Evolutionary conservation across 2,113 vertebrate species (phyloP), one percentile per base, ranked within the genome.

Genomic region (Rhinoderma darwinii): DNA sequence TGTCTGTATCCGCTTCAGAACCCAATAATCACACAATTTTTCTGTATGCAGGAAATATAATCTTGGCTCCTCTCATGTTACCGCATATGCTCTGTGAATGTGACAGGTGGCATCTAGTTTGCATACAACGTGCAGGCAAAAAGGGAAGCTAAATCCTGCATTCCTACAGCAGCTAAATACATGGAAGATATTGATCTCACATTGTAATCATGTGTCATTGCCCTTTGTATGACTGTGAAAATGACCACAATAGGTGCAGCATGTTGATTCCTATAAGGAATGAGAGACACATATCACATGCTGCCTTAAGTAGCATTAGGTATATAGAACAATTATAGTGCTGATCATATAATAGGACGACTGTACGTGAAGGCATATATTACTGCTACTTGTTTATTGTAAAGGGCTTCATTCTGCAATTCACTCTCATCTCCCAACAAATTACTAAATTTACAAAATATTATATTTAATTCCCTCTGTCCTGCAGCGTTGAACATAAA

Each of bases 71-170:
- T 70, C 66, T 35, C 17, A 2, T 70, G 66, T 70, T 37, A 37
- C 66, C 18, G 32, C 32, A 70, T 35, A 70, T 70, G 66, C 66
- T 39, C 5, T 70, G 32, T 70, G 35, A 70, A 74, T 43, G 39
- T 74, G 72, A 43, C 66, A 70, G 66, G 66, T 70, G 39, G 39
- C 72, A 74, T 74, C 39, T 47, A 75, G 35, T 72, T 75, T 75
- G 73, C 73, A 75, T 75, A 47, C 25, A 75, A 27, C n/a, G 4
- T n/a, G 39, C 41, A 44, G 73, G 41, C 22, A n/a, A 32, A 47
- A 74, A 7, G 35, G 25, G 22, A 54, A 17, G 73, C 41, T 44
- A 22, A 44, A 44, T 75, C 39, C n/a, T n/a, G 9, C 25, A n/a
- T 25, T 75, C 73, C 73, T 44, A 18, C 25, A 72, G 68, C 37